These are phyloP conservation scores for Melitaea athalia DNA, from an alignment of 2,888 invertebrate species.

Conservation along the genomic window DNA sequence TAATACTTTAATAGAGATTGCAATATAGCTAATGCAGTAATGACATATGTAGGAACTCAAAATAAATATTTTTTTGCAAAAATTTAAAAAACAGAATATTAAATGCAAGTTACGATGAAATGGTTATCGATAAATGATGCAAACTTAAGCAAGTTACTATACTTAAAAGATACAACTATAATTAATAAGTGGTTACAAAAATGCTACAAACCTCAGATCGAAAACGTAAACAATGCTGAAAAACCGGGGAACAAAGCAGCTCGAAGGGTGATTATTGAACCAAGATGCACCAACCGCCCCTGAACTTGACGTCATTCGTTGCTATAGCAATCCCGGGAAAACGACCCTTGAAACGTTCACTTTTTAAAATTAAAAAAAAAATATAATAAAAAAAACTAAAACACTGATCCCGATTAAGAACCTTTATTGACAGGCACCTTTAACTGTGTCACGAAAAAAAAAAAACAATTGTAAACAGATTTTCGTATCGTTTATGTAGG, in stretches of 20 bases:
- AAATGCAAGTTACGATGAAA: too few species aligned
- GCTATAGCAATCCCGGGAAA: slow-evolving; percentile 74
- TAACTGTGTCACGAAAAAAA: slow-evolving; percentile 42
- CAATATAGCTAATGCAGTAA: too few species aligned
- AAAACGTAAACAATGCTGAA: slow-evolving; percentile 41
- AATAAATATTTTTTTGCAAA: too few species aligned
- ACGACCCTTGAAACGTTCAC: slow-evolving; percentile 48
- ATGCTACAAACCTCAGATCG: slow-evolving; percentile 37
- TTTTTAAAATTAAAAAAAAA: slow-evolving; percentile 46
- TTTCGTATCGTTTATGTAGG: slow-evolving; percentile 37
- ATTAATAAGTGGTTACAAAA: slow-evolving; percentile 2
- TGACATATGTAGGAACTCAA: too few species aligned
- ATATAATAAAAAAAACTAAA: slow-evolving; percentile 42
- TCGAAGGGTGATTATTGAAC: slow-evolving; percentile 67
- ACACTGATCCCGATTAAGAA: slow-evolving; percentile 15
- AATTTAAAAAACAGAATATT: too few species aligned
- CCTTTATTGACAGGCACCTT: slow-evolving; percentile 45
- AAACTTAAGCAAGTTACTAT: not conserved
- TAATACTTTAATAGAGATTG: too few species aligned
- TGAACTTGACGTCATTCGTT: slow-evolving; percentile 79
- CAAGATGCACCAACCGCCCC: slow-evolving; percentile 78
- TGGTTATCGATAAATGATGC: too few species aligned
- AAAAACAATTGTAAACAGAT: slow-evolving; percentile 26
- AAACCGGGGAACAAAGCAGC: slow-evolving; percentile 44
- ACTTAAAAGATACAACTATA: not conserved